Evolutionary conservation across 2,797 vertebrate genomes (phyloP), one percentile per base, ranked within the genome.

Genomic region (Allobates femoralis): DNA sequence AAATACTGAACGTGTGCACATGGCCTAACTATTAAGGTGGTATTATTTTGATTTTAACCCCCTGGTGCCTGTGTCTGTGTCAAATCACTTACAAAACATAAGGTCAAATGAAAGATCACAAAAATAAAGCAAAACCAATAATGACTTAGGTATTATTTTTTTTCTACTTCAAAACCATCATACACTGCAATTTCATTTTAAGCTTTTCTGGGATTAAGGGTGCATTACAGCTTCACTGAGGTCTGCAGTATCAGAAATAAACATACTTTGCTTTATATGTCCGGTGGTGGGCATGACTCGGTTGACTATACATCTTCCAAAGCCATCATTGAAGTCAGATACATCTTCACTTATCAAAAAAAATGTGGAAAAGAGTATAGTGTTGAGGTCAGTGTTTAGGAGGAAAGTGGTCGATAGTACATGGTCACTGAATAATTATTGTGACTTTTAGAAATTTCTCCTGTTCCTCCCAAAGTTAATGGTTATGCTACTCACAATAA

Each of bases 401-500:
- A 0, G 0, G 69, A 56, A 56, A 80, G 53, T 67, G 77, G 56
- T 75, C 66, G 58, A 67, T 30, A 55, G 82, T 32, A 67, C 46
- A 75, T 67, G 58, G 50, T 51, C 76, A 64, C 76, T 67, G 56
- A 58, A 51, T 83, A 23, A 62, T 60, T 34, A 66, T 12, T 50
- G 50, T 50, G n/a, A 74, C 46, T 64, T 34, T 73, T 4, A 46
- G 81, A 1, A 0, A 0, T 66, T 74, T 73, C 55, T 67, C 55
- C 62, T 56, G 46, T 88, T 88, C 83, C 83, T 88, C 78, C 77
- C 86, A 85, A 83, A 53, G 64, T 83, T 87, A 77, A 55, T 80
- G 53, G 32, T 84, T 84, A 41, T 78, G 30, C 37, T 26, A 37
- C 28, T 88, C 69, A 50, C 67, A 71, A 81, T 67, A 85, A 67